phyloP scores from a whole-genome alignment of 2,888 invertebrate genomes.

The Diabrotica balteata region DNA sequence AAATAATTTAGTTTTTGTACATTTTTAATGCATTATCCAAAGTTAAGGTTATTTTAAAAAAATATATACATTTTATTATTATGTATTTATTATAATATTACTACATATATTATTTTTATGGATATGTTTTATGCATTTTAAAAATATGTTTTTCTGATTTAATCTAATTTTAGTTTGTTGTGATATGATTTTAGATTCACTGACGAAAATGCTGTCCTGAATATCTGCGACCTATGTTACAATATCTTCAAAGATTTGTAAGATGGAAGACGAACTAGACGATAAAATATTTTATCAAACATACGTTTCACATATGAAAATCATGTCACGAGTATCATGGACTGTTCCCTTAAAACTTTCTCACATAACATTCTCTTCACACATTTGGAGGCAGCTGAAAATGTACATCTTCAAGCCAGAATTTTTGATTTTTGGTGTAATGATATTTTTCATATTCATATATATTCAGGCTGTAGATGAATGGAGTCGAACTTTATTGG shows the following conservation, averaged over 20 bases:
- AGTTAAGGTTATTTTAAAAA: no score
- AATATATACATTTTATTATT: no score
- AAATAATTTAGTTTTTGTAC: no score
- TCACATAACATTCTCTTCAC: constrained; percentile 69
- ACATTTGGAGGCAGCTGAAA: constrained; percentile 81
- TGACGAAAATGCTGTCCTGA: constrained; percentile 39
- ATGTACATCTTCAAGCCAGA: constrained; percentile 83
- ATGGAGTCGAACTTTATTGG: constrained; percentile 76
- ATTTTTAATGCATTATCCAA: no score
- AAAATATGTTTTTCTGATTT: background rate
- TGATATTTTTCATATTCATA: constrained; percentile 75
- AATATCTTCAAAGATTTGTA: constrained; percentile 28
- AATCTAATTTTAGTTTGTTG: constrained; percentile 37
- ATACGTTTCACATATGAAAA: constrained; percentile 84
- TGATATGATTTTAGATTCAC: constrained; percentile 37
- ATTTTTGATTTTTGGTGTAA: constrained; percentile 74
- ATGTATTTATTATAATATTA: no score
- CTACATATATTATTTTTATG: no score
- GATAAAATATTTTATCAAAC: constrained; percentile 88
- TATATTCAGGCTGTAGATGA: constrained; percentile 84
- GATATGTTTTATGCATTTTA: background rate
- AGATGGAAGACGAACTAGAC: constrained; percentile 92
- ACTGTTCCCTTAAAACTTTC: constrained; percentile 75
- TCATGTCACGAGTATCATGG: constrained; percentile 81
- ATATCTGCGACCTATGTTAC: constrained; percentile 28